A percentile compares a stretch with the other conserved stretches of the same genome.
Evolutionary conservation across 2,113 vertebrate genomes (phyloP).

Genomic region (Nematolebias whitei): DNA sequence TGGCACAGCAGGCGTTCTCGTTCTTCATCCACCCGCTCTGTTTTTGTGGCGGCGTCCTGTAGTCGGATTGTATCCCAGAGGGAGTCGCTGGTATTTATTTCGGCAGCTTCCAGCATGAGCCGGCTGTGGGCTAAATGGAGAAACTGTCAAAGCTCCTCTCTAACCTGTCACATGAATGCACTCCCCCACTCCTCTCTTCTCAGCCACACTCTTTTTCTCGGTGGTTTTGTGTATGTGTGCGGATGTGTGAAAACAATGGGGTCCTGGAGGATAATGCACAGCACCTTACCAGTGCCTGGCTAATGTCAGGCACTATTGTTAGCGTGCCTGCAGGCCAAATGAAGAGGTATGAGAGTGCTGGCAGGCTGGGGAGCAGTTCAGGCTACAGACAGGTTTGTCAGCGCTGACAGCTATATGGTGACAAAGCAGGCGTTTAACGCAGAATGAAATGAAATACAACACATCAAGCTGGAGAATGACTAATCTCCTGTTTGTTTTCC

Average conservation of each 20-base stretch:
- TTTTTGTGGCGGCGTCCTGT: constrained; percentile 50
- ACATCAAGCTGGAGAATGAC: constrained; percentile 65
- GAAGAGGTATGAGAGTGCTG: constrained; percentile 60
- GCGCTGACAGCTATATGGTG: constrained; percentile 64
- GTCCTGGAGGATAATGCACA: constrained; percentile 57
- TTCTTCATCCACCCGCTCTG: constrained; percentile 31
- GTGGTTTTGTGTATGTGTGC: constrained; percentile 33
- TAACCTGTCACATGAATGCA: constrained; percentile 70
- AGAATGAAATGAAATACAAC: constrained; percentile 71
- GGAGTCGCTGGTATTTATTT: constrained; percentile 73
- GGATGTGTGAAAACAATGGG: constrained; percentile 51
- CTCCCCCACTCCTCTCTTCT: neutral
- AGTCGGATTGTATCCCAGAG: constrained; percentile 62
- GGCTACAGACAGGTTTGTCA: constrained; percentile 61
- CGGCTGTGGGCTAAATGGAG: constrained; percentile 70
- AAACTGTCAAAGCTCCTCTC: constrained; percentile 72
- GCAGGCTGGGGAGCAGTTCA: constrained; percentile 59
- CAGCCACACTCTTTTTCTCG: constrained; percentile 19
- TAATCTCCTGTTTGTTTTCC: constrained; percentile 71
- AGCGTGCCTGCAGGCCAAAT: constrained; percentile 57
- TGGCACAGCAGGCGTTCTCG: constrained; percentile 32
- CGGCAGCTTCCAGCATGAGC: constrained; percentile 58
- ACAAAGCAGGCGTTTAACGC: constrained; percentile 67
- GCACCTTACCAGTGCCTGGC: constrained; percentile 60
- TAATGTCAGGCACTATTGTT: constrained; percentile 72